A percentile compares a stretch with the other conserved stretches of the same genome.
Conservation (phyloP, 2,113 vertebrate species). For the Sorex fumeus region DNA sequence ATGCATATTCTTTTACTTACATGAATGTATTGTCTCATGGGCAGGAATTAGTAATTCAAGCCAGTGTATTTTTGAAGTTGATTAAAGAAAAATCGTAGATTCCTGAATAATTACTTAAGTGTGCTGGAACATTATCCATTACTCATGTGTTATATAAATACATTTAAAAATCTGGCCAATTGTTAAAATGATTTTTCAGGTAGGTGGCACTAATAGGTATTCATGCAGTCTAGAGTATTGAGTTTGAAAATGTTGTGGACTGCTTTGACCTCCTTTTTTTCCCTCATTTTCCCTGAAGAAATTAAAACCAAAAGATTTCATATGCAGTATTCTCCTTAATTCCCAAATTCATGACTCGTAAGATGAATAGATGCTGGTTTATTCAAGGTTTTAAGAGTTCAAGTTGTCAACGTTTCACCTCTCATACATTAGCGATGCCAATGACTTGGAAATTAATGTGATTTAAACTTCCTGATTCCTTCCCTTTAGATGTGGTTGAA, state of each 20-base stretch:
- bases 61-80: constrained; percentile 78
- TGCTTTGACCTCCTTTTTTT: constrained; percentile 49
- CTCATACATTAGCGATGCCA: constrained; percentile 77
- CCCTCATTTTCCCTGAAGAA: constrained; percentile 69
- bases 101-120: constrained; percentile 78
- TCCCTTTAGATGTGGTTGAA: constrained; percentile 77
- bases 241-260: constrained; percentile 64
- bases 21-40: constrained; percentile 51
- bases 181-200: constrained; percentile 57
- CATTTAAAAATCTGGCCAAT: constrained; percentile 49
- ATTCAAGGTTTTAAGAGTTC: constrained; percentile 79
- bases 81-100: constrained; percentile 80
- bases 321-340: constrained; percentile 21
- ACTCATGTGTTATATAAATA: constrained; percentile 41
- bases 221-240: constrained; percentile 44
- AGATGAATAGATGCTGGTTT: constrained; percentile 76
- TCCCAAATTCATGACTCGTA: constrained; percentile 70
- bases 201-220: constrained; percentile 59
- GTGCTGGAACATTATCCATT: constrained; percentile 67
- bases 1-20: neutral
- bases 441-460: constrained; percentile 79
- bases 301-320: constrained; percentile 66
- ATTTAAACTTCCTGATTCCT: constrained; percentile 76
- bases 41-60: constrained; percentile 77
- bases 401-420: constrained; percentile 79